A percentile compares a stretch with the other conserved stretches of the same genome.
Conservation (phyloP, 2,888 invertebrate genomes). For the Drosophila leonis region DNA sequence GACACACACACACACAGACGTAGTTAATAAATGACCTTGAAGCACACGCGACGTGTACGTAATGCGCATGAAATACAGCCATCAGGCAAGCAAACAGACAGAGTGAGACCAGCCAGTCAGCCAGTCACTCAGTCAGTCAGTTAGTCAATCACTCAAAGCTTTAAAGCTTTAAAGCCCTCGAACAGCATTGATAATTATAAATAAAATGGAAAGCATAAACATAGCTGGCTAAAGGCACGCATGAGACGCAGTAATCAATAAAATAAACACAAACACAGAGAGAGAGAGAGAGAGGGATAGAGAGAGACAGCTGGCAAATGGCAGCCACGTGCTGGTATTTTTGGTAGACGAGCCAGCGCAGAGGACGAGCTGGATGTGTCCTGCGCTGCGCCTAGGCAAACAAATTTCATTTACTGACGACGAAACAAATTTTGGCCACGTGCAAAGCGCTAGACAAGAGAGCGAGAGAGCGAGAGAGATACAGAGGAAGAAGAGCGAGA, state of each 20-base stretch:
- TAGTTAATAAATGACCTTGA: constrained; percentile 48
- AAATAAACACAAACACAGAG: constrained; percentile 36
- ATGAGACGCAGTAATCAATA: constrained; percentile 66
- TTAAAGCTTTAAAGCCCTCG: constrained; percentile 42
- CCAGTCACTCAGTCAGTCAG: not conserved
- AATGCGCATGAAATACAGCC: constrained; percentile 29
- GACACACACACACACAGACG: not conserved
- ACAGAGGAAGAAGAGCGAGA: not conserved
- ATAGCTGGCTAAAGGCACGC: constrained; percentile 15
- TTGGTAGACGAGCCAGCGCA: constrained; percentile 38
- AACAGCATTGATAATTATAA: constrained; percentile 51
- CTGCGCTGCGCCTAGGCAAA: constrained; percentile 58
- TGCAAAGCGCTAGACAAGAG: constrained; percentile 50
- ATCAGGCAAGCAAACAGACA: constrained; percentile 18
- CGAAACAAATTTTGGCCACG: constrained; percentile 76
- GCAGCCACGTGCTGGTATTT: constrained; percentile 68
- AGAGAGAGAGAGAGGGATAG: not conserved
- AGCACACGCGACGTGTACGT: constrained; percentile 52
- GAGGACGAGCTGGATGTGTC: constrained; percentile 22
- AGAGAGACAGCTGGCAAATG: constrained; percentile 25
- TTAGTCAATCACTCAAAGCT: constrained; percentile 1
- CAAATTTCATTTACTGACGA: constrained; percentile 77
- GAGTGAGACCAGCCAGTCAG: not conserved
- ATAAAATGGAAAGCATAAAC: constrained; percentile 49
- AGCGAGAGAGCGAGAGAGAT: constrained; percentile 1